Evolutionary conservation across 2,888 invertebrate species (phyloP), one percentile per base, ranked within the genome.

Genomic region (Ectobius pallidus): DNA sequence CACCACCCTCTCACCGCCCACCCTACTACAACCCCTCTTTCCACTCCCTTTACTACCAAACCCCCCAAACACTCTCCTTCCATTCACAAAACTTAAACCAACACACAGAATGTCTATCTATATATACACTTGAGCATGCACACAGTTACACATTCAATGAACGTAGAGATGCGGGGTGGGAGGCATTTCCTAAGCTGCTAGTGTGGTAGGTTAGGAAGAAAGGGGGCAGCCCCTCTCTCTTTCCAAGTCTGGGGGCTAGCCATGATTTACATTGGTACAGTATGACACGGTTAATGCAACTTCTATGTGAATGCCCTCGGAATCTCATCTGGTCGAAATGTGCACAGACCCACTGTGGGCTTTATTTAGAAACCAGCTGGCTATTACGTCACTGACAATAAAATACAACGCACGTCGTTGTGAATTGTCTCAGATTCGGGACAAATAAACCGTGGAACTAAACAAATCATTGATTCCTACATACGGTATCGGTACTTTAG

Each of bases 71-170:
- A 1, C 3, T 25, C 25, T 25, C 1, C 25, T 52, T 52, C 52
- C 52, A 52, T 52, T 52, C 52, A 52, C 52, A 52, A 52, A 52
- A 52, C 52, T 52, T 52, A 52, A 52, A 52, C 52, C 52, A 52
- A 52, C 52, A 52, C n/a, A n/a, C 52, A 25, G 52, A 25, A 52
- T 52, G 25, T 25, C 4, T 16, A 46, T 25, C 20, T 52, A 52
- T 52, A 52, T 22, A 25, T 6, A 11, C 4, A n/a, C n/a, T n/a
- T n/a, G n/a, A n/a, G n/a, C n/a, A 2, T 9, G 22, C 9, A 2
- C 52, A 25, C 49, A 49, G 22, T 49, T 52, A 25, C 52, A 52
- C 52, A 52, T 52, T 52, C 52, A 52, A 25, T 52, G 52, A 52
- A 52, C 52, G 52, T 52, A 2, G 25, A 7, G 52, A 25, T 9